Conservation (phyloP, 1,140 invertebrate genomes). For the Aphelinus atriplicis region DNA sequence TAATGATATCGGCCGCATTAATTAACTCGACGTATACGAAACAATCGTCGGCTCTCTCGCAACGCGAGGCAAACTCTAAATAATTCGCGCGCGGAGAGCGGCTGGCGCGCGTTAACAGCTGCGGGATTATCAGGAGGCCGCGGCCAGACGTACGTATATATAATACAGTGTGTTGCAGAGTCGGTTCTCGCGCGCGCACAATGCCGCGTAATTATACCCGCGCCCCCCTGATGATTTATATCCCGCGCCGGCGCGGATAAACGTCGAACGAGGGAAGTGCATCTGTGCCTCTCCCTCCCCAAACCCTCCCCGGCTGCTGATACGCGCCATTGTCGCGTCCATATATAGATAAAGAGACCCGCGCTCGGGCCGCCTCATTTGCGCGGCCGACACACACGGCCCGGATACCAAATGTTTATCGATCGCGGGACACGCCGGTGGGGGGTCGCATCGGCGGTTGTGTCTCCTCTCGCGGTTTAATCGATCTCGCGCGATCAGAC, state of each 20-base stretch:
- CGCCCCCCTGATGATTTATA: not conserved
- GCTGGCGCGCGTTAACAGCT: no score
- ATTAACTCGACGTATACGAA: no score
- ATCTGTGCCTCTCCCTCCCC: not conserved
- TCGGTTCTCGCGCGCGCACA: not conserved
- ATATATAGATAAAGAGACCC: not conserved
- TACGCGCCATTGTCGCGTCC: constrained; percentile 15
- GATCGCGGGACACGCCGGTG: not conserved
- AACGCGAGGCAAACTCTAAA: no score
- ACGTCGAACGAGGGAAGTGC: not conserved
- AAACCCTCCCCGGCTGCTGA: not conserved
- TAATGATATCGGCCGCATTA: no score
- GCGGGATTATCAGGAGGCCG: no score
- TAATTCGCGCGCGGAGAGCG: no score
- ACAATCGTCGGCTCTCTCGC: no score
- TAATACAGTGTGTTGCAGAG: no score
- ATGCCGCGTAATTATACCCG: not conserved
- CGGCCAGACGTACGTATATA: no score
- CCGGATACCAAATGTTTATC: constrained; percentile 24
- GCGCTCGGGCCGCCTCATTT: constrained; percentile 2
- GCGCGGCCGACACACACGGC: not conserved
- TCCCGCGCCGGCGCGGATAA: not conserved
- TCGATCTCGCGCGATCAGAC: not conserved
- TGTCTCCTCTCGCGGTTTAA: constrained; percentile 5
- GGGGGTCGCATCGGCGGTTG: not conserved